Evolutionary conservation across 2,888 invertebrate species (phyloP).

Genomic region (Mesochorus sp.): DNA sequence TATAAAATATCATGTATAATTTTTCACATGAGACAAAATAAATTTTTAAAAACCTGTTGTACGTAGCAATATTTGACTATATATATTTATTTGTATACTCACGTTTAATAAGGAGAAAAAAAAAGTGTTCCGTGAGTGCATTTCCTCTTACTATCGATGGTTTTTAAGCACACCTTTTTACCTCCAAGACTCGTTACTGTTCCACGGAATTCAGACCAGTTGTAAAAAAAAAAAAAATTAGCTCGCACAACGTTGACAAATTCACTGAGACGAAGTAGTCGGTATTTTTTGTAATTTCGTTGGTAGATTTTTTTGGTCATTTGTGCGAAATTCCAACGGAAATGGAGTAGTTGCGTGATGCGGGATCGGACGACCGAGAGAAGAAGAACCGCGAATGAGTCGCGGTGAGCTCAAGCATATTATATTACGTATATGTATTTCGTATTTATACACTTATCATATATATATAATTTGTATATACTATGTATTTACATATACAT

Average conservation of each 20-base stretch:
- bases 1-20: no score
- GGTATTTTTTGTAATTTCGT: background rate
- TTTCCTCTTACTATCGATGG: background rate
- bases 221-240: background rate
- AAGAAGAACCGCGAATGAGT: background rate
- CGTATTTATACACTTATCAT: slow-evolving; percentile 12
- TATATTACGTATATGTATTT: slow-evolving; percentile 12
- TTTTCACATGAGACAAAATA: no score
- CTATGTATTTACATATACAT: background rate
- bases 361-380: slow-evolving; percentile 2
- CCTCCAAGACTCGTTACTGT: background rate
- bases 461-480: no score
- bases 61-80: no score
- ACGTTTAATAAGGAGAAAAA: no score
- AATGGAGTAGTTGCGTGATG: background rate
- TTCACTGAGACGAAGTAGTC: background rate
- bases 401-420: slow-evolving; percentile 3
- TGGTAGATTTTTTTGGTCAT: background rate
- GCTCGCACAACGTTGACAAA: background rate
- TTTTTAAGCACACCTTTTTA: background rate
- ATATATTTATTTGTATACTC: no score
- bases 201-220: background rate
- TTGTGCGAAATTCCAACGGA: slow-evolving; percentile 5
- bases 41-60: no score
- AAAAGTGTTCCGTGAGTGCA: background rate